Base-by-base conservation (phyloP, 2,113 vertebrate species). In the Prionailurus viverrinus region DNA sequence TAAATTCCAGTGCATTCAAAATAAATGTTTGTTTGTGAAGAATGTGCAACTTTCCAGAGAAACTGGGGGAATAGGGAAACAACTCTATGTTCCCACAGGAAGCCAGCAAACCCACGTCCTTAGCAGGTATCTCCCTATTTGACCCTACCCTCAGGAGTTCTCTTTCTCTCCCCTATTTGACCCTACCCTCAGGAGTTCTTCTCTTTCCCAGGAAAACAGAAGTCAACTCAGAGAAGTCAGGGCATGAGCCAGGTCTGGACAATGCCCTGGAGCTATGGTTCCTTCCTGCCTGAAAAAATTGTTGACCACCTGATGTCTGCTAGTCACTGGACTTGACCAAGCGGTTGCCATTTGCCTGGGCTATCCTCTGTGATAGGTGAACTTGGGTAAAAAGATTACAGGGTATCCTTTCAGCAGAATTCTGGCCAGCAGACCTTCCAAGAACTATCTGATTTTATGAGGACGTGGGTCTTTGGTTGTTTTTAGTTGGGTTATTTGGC, bases 11-110 rank as follows among this genome's bases (percentile, higher is more conserved):
- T 51, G 74, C 14, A 48, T 36, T 31, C 61, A 36, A 93, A 39
- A 88, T 36, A 39, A 82, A 51, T 58, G 36, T 89, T 93, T 71
- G n/a, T 74, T 53, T 25, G n/a, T 73, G 21, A 96, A 53, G 11
- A 23, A 29, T 45, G 65, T 45, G 33, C n/a, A 58, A 36, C 29
- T 66, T 74, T 76, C 51, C 84, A 89, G 36, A 55, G 76, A 76
- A 41, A 58, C 31, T 19, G 25, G 21, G 14, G 16, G 31, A 66
- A 6, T 5, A 14, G 83, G n/a, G 65, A 27, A 29, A 45, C 14
- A 51, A 33, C 3, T 25, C 3, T 41, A 16, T 3, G 4, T n/a
- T 58, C 29, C 79, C 11, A 9, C 58, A 76, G n/a, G 15, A 36
- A 76, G 23, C 31, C 48, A 45, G 33, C 5, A 36, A 51, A 33